phyloP scores from a whole-genome alignment of 23 tunicate species.

The Trididemnum miniatum region DNA sequence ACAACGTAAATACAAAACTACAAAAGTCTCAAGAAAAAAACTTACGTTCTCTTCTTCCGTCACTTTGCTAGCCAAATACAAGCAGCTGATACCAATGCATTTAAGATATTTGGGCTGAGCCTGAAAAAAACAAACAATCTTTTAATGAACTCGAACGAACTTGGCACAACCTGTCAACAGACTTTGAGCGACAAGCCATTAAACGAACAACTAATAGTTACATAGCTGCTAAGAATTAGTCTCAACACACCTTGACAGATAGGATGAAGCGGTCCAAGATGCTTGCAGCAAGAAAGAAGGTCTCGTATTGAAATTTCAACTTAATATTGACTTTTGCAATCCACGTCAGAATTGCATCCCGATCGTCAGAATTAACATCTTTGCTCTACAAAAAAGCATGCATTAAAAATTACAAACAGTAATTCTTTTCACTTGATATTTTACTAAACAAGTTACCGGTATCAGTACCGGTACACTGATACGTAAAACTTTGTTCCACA shows the following conservation, averaged over 20 bases:
- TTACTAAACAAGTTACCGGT: no score
- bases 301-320: constrained; percentile 79
- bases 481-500: no score
- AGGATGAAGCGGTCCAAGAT: constrained; percentile 82
- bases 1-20: no score
- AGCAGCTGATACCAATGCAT: constrained; percentile 85
- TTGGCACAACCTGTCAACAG: neutral
- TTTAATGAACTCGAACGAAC: neutral
- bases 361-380: constrained; percentile 57
- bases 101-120: constrained; percentile 85
- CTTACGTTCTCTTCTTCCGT: constrained; percentile 91
- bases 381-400: neutral
- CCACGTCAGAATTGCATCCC: constrained; percentile 60
- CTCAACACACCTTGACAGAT: constrained; percentile 60
- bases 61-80: constrained; percentile 85
- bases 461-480: no score
- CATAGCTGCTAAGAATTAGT: neutral
- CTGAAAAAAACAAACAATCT: constrained; percentile 36
- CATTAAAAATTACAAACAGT: no score
- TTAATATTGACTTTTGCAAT: constrained; percentile 42
- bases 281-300: constrained; percentile 71
- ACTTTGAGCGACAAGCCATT: neutral
- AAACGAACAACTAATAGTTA: no score
- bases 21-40: no score
- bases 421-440: no score